Evolutionary conservation across 2,888 invertebrate species (phyloP).

Genomic region (Polyommatus icarus): DNA sequence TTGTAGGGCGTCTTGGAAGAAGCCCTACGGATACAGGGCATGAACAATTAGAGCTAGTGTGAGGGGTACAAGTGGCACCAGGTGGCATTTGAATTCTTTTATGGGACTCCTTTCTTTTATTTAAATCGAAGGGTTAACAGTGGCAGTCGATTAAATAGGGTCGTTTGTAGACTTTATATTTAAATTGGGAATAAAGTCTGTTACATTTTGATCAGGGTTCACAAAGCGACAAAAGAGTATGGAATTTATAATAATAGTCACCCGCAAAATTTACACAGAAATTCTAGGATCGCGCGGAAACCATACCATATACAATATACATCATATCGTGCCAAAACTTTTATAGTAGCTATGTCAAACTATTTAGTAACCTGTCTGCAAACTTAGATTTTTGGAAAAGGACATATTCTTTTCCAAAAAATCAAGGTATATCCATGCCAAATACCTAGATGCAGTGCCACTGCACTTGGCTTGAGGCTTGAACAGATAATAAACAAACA

Average conservation of each 20-base stretch:
- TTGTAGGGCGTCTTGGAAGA: slow-evolving; percentile 66
- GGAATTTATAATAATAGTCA: neutral
- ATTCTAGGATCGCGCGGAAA: neutral
- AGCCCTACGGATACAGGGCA: slow-evolving; percentile 53
- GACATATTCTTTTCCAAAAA: too few relatives aligned
- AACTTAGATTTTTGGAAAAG: too few relatives aligned
- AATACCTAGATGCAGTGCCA: too few relatives aligned
- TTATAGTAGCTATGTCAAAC: too few relatives aligned
- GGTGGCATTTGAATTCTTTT: slow-evolving; percentile 29
- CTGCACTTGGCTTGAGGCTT: too few relatives aligned
- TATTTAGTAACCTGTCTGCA: too few relatives aligned
- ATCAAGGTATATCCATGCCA: too few relatives aligned
- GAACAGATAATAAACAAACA: too few relatives aligned
- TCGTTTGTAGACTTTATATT: slow-evolving; percentile 15
- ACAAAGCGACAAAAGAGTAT: neutral
- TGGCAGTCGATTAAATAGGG: slow-evolving; percentile 12
- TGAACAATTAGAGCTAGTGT: slow-evolving; percentile 36
- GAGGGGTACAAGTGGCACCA: slow-evolving; percentile 28
- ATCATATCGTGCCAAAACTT: too few relatives aligned
- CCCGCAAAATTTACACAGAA: too few relatives aligned
- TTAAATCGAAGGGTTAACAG: slow-evolving; percentile 17
- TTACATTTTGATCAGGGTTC: neutral
- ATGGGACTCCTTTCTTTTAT: slow-evolving; percentile 11
- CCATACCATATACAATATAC: too few relatives aligned
- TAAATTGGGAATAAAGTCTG: neutral